Evolutionary conservation across 1,140 invertebrate genomes (phyloP), one percentile per base, ranked within the genome.

Genomic region (Anastrepha obliqua): DNA sequence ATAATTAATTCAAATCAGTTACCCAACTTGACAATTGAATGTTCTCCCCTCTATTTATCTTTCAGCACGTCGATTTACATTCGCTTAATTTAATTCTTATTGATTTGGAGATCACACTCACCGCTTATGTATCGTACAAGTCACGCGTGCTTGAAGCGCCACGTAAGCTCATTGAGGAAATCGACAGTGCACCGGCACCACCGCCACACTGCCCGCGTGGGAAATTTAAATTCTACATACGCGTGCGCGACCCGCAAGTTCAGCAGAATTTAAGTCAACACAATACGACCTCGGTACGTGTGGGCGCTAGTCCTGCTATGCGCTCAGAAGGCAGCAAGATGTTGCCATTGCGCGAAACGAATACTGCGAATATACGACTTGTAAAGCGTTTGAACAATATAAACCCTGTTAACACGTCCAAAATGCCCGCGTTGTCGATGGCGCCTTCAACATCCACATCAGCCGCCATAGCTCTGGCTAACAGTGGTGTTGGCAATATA

Each of bases 101-200:
- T 70, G 94, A 97, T 89, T 93, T 97, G 91, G 97, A 98, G 92
- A 91, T 94, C 85, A 94, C 94, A 65, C 90, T 97, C 59, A 96
- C 96, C 85, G 97, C 98, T 5, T 98, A 97, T 94, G 96, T 96
- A 64, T 96, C 97, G 70, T 97, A 98, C 93, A 95, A 97, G 90
- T 95, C 97, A 58, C 95, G 95, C 87, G 95, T 96, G 89, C 95
- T 97, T 78, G 95, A 96, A 90, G 95, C 96, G n/a, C 95, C 96
- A 7, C 94, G 95, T 65, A 96, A 95, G 90, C 92, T 97, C 2
- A 97, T 98, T 74, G 96, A 97, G 92, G 96, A 97, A 93, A 93
- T 97, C 87, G 96, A 97, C 90, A 93, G 89, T 86, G 91, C 94
- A 70, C 95, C 95, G 11, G 94, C 95, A 11, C 93, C 94, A 9